phyloP scores from a whole-genome alignment of 2,888 invertebrate genomes.

The Boloria selene region DNA sequence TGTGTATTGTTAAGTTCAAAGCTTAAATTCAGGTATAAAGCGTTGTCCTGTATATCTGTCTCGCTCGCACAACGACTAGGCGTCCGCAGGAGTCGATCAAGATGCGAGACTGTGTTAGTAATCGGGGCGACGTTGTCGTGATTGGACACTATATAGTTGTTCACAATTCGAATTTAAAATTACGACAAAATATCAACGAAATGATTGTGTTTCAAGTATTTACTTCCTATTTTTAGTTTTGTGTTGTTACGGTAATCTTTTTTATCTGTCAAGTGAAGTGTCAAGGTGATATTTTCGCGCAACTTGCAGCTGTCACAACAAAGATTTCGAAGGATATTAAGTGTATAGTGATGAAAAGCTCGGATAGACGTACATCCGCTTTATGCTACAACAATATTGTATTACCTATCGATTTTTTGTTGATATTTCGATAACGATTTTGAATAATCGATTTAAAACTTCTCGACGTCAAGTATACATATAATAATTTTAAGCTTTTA shows the following conservation, averaged over 20 bases:
- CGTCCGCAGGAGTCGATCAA: slow-evolving; percentile 73
- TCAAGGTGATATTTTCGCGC: slow-evolving; percentile 52
- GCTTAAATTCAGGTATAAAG: slow-evolving; percentile 69
- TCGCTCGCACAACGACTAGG: slow-evolving; percentile 60
- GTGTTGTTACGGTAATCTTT: slow-evolving; percentile 29
- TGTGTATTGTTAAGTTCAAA: slow-evolving; percentile 50
- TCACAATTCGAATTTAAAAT: slow-evolving; percentile 66
- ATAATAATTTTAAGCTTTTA: slow-evolving; percentile 8
- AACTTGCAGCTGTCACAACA: slow-evolving; percentile 59
- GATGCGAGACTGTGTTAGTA: slow-evolving; percentile 59
- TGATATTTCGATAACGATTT: background rate
- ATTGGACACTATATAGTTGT: slow-evolving; percentile 61
- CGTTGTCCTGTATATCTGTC: slow-evolving; percentile 55
- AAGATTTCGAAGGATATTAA: slow-evolving; percentile 55
- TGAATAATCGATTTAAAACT: too few species aligned
- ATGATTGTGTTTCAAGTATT: slow-evolving; percentile 59
- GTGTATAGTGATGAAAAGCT: slow-evolving; percentile 49
- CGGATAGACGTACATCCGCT: slow-evolving; percentile 43
- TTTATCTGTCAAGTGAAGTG: slow-evolving; percentile 42
- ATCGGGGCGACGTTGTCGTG: slow-evolving; percentile 74
- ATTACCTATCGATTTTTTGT: slow-evolving; percentile 20
- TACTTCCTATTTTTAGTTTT: slow-evolving; percentile 41
- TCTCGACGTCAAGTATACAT: background rate
- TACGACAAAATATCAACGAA: slow-evolving; percentile 64
- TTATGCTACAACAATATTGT: slow-evolving; percentile 46